A percentile compares a stretch with the other conserved stretches of the same genome.
These are phyloP conservation scores for Manis crassicaudata DNA, from an alignment of 2,797 vertebrate species.

Conservation along the genomic window DNA sequence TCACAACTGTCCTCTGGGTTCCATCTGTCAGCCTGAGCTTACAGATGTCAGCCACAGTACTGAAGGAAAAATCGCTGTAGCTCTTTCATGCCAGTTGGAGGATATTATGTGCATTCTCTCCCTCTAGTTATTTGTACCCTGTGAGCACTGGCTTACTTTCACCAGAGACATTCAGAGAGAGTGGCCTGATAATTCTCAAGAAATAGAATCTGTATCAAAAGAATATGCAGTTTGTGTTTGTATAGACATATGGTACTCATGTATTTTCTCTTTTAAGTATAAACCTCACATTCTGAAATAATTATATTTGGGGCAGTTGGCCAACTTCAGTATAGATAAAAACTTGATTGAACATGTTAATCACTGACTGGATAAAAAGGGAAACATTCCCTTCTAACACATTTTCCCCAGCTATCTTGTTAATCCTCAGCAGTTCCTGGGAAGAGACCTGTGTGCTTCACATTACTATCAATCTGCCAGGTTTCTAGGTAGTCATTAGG, in stretches of 20 bases:
- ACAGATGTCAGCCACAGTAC: neutral
- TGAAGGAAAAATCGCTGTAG: neutral
- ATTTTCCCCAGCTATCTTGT: neutral
- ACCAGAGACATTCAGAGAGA: neutral
- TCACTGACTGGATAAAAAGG: neutral
- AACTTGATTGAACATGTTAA: constrained; percentile 6
- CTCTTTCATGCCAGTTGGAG: neutral
- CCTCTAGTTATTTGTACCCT: neutral
- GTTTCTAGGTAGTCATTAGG: neutral
- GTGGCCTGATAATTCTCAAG: neutral
- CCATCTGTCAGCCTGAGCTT: neutral
- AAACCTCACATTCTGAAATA: constrained; percentile 38
- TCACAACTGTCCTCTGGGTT: neutral
- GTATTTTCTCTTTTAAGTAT: neutral
- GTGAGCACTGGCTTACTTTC: neutral
- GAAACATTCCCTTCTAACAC: neutral
- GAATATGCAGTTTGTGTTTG: neutral
- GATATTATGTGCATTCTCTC: neutral
- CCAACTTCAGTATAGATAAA: neutral
- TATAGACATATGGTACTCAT: neutral
- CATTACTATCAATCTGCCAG: neutral
- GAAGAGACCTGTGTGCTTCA: neutral
- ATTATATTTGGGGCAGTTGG: neutral
- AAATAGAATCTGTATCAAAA: neutral
- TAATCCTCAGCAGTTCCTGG: neutral